phyloP scores from a whole-genome alignment of 2,797 vertebrate genomes.

The Oceanodroma leucorhoa region DNA sequence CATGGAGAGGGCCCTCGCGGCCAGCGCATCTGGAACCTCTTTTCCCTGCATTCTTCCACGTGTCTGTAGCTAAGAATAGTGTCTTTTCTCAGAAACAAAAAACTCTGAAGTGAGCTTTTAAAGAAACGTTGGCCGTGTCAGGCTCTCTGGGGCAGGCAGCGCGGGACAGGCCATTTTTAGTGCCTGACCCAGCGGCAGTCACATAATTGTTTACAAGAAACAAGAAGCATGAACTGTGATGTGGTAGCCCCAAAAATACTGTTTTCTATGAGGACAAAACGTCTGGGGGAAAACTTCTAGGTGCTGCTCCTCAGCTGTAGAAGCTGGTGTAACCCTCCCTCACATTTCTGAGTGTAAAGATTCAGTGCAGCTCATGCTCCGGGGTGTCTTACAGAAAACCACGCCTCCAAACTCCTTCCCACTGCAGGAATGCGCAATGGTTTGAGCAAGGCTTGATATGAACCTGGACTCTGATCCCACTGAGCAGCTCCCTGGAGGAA shows the following conservation, averaged over 20 bases:
- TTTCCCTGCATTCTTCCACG: slow-evolving; percentile 3
- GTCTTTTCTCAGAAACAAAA: background rate
- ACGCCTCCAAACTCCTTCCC: background rate
- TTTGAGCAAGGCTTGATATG: background rate
- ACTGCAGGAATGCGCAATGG: rapidly evolving
- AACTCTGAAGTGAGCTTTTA: background rate
- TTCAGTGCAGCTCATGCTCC: background rate
- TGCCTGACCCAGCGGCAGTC: background rate
- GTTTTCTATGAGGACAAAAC: background rate
- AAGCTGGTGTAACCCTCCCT: background rate
- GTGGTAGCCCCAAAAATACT: background rate
- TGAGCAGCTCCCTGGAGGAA: background rate
- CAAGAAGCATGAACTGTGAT: background rate
- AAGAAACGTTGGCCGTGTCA: background rate
- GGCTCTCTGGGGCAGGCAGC: background rate
- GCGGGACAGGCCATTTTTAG: background rate
- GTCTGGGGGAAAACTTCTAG: background rate
- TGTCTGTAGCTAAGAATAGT: slow-evolving; percentile 17
- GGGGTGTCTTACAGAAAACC: background rate
- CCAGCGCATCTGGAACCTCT: slow-evolving; percentile 41
- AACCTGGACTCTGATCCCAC: background rate
- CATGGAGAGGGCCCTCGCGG: background rate
- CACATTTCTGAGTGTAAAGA: background rate
- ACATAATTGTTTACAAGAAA: background rate
- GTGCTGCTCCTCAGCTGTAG: background rate